These are phyloP conservation scores for Parnassius mnemosyne DNA, from an alignment of 2,888 invertebrate species.

Conservation along the genomic window DNA sequence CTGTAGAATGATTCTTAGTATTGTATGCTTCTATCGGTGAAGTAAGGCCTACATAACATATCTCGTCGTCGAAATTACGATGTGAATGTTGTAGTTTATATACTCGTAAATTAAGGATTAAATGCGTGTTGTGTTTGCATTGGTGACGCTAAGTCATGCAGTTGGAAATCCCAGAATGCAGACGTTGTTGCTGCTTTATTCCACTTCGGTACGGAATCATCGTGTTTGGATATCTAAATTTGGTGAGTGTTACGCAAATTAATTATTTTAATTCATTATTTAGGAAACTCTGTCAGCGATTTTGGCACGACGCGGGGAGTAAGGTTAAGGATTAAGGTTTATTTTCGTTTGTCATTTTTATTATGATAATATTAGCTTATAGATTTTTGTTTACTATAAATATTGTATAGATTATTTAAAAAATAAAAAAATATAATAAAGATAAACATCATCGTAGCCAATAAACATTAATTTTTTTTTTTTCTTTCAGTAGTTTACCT, in stretches of 20 bases:
- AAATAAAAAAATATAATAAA: no score
- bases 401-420: no score
- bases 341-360: no score
- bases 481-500: no score
- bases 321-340: no score
- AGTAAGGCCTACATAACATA: background rate
- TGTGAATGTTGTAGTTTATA: background rate
- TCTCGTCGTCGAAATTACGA: background rate
- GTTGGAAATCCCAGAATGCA: conserved; percentile 48
- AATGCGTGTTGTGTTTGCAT: background rate
- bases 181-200: conserved; percentile 48
- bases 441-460: no score
- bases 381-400: no score
- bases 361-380: no score
- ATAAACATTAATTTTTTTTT: no score
- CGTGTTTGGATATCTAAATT: conserved; percentile 43
- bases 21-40: background rate
- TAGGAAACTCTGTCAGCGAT: no score
- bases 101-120: background rate
- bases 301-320: no score
- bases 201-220: conserved; percentile 52
- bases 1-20: conserved; percentile 5
- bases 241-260: conserved; percentile 38
- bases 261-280: no score
- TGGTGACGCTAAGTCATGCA: conserved; percentile 33